Conservation (phyloP, 2,888 invertebrate genomes). For the Hydriomena furcata region DNA sequence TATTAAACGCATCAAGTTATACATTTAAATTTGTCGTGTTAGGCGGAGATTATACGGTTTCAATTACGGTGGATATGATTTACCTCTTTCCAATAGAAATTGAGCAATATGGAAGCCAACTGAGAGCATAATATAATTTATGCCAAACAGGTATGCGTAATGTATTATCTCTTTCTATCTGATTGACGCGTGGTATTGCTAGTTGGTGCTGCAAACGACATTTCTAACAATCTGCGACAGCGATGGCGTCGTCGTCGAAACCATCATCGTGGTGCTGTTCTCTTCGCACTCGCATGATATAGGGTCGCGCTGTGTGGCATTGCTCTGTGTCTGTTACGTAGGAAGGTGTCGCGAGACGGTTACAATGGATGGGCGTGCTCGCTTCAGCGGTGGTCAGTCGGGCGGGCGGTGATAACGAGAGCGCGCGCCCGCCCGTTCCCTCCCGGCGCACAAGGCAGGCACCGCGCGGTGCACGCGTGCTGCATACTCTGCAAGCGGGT, state of each 20-base stretch:
- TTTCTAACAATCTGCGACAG: background rate
- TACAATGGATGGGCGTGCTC: slow-evolving; percentile 49
- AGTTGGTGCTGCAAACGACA: background rate
- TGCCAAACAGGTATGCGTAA: background rate
- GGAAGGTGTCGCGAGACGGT: slow-evolving; percentile 17
- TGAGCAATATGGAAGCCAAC: background rate
- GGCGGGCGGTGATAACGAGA: slow-evolving; percentile 54
- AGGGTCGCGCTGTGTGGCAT: background rate
- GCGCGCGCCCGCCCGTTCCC: slow-evolving; percentile 48
- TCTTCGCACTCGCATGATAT: slow-evolving; percentile 11
- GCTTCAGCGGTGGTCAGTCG: slow-evolving; percentile 40
- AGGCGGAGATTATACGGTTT: no score
- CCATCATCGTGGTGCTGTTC: slow-evolving; percentile 10
- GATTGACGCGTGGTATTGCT: background rate
- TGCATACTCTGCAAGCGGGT: slow-evolving; percentile 48
- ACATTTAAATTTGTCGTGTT: no score
- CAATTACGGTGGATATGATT: background rate
- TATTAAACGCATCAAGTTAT: no score
- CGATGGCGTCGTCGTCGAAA: background rate
- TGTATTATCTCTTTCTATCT: slow-evolving; percentile 8
- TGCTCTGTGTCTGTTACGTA: background rate
- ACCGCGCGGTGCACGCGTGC: slow-evolving; percentile 42
- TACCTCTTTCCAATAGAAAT: background rate
- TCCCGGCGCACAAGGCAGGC: slow-evolving; percentile 19
- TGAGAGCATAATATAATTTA: no score